Base-by-base conservation (phyloP, 2,797 vertebrate genomes). In the Danionella dracula region DNA sequence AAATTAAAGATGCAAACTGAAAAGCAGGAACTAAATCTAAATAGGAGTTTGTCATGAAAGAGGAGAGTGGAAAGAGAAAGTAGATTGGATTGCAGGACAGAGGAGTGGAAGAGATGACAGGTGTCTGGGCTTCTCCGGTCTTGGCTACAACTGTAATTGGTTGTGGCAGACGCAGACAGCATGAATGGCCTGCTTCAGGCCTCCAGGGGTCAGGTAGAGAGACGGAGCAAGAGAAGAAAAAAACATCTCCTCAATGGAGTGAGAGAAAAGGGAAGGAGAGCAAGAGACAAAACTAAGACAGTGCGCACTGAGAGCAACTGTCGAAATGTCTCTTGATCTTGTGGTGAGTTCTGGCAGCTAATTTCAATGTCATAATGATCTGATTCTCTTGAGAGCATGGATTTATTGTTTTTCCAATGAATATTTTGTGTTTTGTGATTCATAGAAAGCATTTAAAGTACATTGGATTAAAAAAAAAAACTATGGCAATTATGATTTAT, bases 311-410 rank as follows among this genome's bases (percentile, higher is more conserved):
- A 70, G 54, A 62, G 55, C 62, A 44, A 66, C 73, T 80, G 76
- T n/a, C n/a, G n/a, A n/a, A 83, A 42, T 6, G 6, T 27, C 6
- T 27, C 23, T 27, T 27, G 41, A 38, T 61, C 73, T 59, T 70
- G 66, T 63, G 78, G 61, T 32, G 55, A 68, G 66, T 66, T 62
- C 53, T 68, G 57, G 71, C 72, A 73, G 66, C 66, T 37, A 32
- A 72, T 32, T 51, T 55, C 66, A 57, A 58, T 73, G 72, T 61
- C 69, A 64, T 56, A 71, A 79, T 86, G 79, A 86, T 75, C 77
- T 81, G 84, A 87, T 81, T 71, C 63, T 63, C 69, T 56, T 45
- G 61, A 79, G 77, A 66, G 76, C 72, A 71, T 68, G 75, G 70
- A 85, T 77, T n/a, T n/a, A n/a, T n/a, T n/a, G n/a, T n/a, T n/a